Percentiles rank a stretch among this genome's conserved stretches.
phyloP scores from a whole-genome alignment of 2,888 invertebrate species.

The Arctia plantaginis region DNA sequence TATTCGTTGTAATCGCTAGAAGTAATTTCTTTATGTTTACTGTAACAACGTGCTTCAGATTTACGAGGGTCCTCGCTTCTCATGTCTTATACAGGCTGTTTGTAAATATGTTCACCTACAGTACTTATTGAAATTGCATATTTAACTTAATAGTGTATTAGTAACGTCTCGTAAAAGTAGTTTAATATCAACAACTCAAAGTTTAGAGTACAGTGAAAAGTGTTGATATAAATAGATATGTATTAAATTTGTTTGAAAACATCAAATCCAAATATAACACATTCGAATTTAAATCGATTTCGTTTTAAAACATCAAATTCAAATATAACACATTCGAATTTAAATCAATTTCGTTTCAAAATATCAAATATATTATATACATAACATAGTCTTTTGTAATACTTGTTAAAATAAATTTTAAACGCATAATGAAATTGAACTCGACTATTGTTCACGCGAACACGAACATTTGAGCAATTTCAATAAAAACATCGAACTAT shows the following conservation, averaged over 20 bases:
- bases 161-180: neutral
- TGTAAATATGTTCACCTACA: neutral
- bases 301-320: neutral
- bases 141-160: neutral
- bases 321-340: neutral
- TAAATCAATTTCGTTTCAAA: neutral
- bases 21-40: slow-evolving; percentile 1
- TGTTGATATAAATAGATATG: neutral
- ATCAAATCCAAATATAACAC: neutral
- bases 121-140: neutral
- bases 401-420: neutral
- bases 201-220: neutral
- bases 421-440: neutral
- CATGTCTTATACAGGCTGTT: neutral
- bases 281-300: neutral
- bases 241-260: neutral
- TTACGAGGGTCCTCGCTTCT: neutral
- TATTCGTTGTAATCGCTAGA: neutral
- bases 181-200: neutral
- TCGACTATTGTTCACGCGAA: neutral
- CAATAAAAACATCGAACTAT: neutral
- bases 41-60: neutral
- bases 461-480: neutral
- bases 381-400: neutral
- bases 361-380: too few species aligned